phyloP scores from a whole-genome alignment of 2,888 invertebrate species.

The Lasioglossum lativentre region DNA sequence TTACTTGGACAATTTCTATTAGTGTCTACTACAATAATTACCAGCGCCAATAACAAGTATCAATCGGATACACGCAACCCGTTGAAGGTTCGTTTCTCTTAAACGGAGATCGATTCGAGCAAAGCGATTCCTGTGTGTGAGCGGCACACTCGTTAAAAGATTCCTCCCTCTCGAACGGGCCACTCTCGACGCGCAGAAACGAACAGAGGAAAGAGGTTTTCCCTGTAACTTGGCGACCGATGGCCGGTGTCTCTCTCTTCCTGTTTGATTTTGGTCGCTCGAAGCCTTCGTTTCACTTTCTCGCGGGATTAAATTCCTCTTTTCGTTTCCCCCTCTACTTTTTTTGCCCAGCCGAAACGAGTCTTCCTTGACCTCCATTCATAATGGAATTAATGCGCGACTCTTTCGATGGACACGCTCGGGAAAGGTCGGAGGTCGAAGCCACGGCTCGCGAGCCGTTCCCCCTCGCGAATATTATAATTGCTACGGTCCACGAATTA shows the following conservation, averaged over 20 bases:
- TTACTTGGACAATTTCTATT: too few species aligned
- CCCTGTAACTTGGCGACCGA: background rate
- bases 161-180: background rate
- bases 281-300: slow-evolving; percentile 26
- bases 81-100: background rate
- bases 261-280: slow-evolving; percentile 32
- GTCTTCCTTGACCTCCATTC: slow-evolving; percentile 60
- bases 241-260: background rate
- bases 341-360: slow-evolving; percentile 29
- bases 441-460: slow-evolving; percentile 2
- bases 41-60: background rate
- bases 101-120: slow-evolving; percentile 7
- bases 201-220: background rate
- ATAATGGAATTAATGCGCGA: slow-evolving; percentile 48
- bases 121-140: background rate
- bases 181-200: background rate
- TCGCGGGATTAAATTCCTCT: slow-evolving; percentile 41
- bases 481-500: slow-evolving; percentile 17
- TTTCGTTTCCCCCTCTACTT: background rate
- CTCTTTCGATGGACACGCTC: slow-evolving; percentile 28
- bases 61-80: background rate
- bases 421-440: slow-evolving; percentile 38
- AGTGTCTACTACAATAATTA: too few species aligned
- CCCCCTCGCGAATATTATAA: slow-evolving; percentile 37
- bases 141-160: slow-evolving; percentile 16